Conservation (phyloP, 2,113 vertebrate genomes). For the Mustela nigripes region DNA sequence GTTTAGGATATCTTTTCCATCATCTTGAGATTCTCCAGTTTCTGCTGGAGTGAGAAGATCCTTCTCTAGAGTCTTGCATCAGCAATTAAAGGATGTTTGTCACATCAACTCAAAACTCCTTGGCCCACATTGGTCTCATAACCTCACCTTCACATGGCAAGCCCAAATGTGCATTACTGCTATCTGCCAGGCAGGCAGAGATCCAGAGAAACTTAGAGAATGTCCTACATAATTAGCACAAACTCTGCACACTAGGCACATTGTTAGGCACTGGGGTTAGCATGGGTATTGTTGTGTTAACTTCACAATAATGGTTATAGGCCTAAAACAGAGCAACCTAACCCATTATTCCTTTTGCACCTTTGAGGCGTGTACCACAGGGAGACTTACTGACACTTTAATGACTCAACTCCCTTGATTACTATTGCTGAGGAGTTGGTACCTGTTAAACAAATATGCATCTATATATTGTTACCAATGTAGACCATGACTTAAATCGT, state of each 20-base stretch:
- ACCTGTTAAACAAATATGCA: not conserved
- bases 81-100: not conserved
- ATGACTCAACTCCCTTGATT: not conserved
- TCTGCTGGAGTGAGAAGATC: not conserved
- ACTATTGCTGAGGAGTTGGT: not conserved
- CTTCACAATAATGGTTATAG: not conserved
- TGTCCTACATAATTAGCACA: not conserved
- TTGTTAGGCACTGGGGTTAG: not conserved
- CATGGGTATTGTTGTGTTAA: not conserved
- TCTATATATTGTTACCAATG: not conserved
- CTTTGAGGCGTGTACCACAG: not conserved
- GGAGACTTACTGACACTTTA: not conserved
- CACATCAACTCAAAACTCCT: not conserved
- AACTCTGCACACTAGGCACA: not conserved
- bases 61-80: not conserved
- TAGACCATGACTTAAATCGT: not conserved
- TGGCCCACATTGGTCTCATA: not conserved
- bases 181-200: not conserved
- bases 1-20: not conserved
- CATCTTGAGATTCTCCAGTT: not conserved
- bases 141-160: not conserved
- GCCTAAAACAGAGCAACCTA: not conserved
- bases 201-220: not conserved
- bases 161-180: not conserved
- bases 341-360: not conserved